A percentile compares a stretch with the other conserved stretches of the same genome.
Conservation (phyloP, 1,140 invertebrate species). For the Anoplophora glabripennis region DNA sequence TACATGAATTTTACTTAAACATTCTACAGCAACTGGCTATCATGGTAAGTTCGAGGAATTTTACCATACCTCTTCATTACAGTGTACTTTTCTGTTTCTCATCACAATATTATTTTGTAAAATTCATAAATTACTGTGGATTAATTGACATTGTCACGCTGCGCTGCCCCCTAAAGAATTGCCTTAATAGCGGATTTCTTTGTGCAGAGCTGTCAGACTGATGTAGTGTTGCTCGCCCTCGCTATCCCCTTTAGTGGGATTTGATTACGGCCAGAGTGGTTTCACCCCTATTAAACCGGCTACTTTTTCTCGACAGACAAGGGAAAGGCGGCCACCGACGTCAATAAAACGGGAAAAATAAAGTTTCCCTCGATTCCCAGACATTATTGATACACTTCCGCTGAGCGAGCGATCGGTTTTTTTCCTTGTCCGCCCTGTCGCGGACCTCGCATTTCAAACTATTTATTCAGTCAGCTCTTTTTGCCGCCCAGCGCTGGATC, state of each 20-base stretch:
- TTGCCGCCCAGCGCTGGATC: no score
- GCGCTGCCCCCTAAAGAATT: conserved; percentile 5
- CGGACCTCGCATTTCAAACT: background rate
- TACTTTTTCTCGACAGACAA: conserved; percentile 46
- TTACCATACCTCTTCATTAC: no score
- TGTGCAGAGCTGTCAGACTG: conserved; percentile 36
- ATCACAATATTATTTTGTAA: no score
- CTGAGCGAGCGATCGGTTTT: conserved; percentile 31
- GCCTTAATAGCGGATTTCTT: conserved; percentile 23
- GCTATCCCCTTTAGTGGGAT: conserved; percentile 36
- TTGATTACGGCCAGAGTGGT: conserved; percentile 51
- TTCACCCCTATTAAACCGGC: conserved; percentile 50
- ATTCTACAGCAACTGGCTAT: no score
- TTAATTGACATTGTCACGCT: no score
- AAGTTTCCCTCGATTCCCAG: conserved; percentile 22
- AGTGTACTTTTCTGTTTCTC: no score
- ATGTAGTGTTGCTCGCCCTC: conserved; percentile 23
- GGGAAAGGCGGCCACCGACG: conserved; percentile 43
- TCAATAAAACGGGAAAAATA: conserved; percentile 39
- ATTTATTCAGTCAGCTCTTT: no score
- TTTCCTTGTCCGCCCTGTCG: conserved; percentile 18
- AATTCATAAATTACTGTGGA: no score
- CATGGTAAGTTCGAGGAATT: no score
- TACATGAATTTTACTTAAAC: no score
- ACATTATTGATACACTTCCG: conserved; percentile 32